These are phyloP conservation scores for Stomatorhinus ivindoensis DNA, from an alignment of 2,113 vertebrate genomes.

Conservation along the genomic window DNA sequence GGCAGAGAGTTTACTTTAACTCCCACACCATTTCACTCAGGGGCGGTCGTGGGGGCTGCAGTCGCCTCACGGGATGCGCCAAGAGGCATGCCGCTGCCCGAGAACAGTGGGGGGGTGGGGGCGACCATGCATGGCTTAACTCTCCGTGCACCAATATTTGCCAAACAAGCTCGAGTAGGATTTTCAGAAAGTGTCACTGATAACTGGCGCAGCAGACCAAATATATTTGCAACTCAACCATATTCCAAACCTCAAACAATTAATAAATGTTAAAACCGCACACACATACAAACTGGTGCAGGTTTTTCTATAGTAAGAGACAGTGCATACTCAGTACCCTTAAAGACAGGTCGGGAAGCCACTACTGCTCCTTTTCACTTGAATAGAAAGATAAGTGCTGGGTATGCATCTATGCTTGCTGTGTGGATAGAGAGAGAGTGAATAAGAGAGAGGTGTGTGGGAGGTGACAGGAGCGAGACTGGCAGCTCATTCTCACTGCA, in stretches of 20 bases:
- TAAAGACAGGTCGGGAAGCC: background rate
- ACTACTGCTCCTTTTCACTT: background rate
- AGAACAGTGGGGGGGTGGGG: background rate
- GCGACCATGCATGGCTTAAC: background rate
- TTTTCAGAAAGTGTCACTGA: background rate
- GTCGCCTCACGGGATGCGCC: background rate
- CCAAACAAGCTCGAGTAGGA: background rate
- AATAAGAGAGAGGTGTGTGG: conserved; percentile 3
- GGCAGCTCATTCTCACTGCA: background rate
- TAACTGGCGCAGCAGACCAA: background rate
- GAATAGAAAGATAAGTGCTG: background rate
- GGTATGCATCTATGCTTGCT: background rate
- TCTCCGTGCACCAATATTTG: background rate
- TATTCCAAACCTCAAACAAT: background rate
- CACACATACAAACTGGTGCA: background rate
- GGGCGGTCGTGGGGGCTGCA: background rate
- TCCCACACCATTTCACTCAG: conserved; percentile 32
- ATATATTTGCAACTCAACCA: background rate
- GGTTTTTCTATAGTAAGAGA: background rate
- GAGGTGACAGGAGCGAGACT: background rate
- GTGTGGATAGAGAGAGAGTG: background rate
- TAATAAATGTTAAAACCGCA: background rate
- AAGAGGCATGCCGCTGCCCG: background rate
- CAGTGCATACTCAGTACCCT: background rate
- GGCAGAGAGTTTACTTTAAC: conserved; percentile 41